phyloP scores from a whole-genome alignment of 2,888 invertebrate genomes.

The Monopis laevigella region DNA sequence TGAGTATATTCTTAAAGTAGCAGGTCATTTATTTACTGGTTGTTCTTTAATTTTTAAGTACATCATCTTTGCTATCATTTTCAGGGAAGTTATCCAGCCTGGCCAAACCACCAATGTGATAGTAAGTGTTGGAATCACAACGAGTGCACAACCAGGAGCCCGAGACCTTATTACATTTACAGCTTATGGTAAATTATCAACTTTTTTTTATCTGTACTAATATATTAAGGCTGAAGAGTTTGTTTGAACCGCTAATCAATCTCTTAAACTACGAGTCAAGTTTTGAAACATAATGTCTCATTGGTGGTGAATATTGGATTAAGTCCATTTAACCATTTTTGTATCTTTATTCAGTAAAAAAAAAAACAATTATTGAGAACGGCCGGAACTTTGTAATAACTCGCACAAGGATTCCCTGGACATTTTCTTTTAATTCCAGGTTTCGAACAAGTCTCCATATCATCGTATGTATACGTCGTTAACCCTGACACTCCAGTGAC shows the following conservation, averaged over 20 bases:
- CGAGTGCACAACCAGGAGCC: slow-evolving; percentile 56
- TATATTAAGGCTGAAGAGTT: too few species aligned
- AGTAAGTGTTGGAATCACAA: slow-evolving; percentile 54
- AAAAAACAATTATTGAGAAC: too few species aligned
- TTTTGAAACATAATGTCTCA: background rate
- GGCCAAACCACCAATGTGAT: slow-evolving; percentile 68
- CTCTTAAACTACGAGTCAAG: background rate
- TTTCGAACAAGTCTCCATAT: slow-evolving; percentile 43
- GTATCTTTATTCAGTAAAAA: too few species aligned
- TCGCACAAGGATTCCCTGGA: too few species aligned
- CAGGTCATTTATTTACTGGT: too few species aligned
- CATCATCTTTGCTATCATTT: too few species aligned
- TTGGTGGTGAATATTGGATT: too few species aligned
- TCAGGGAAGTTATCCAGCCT: slow-evolving; percentile 47
- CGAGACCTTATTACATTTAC: slow-evolving; percentile 72
- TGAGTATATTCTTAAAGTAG: slow-evolving; percentile 37
- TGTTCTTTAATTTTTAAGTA: too few species aligned
- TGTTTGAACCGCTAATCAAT: too few species aligned
- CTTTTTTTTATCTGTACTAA: too few species aligned
- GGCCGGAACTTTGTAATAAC: too few species aligned
- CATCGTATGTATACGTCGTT: slow-evolving; percentile 47
- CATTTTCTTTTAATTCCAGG: slow-evolving; percentile 32
- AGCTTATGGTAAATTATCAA: slow-evolving; percentile 56
- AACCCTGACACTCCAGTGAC: slow-evolving; percentile 25
- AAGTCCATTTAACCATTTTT: too few species aligned